phyloP scores from a whole-genome alignment of 2,113 vertebrate genomes.

The Lagopus leucura region DNA sequence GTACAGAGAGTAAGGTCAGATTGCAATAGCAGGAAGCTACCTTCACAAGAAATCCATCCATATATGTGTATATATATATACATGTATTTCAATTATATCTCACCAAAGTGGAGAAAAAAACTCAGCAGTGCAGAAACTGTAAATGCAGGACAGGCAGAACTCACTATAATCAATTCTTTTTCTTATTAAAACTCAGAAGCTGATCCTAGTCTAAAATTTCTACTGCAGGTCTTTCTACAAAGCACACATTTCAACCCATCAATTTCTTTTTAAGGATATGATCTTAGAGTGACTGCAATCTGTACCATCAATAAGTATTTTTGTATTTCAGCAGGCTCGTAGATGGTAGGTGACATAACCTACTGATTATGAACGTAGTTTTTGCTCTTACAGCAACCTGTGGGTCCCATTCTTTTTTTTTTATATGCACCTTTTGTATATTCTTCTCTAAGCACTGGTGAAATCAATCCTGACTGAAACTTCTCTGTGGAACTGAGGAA shows the following conservation, averaged over 20 bases:
- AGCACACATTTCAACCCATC: not conserved
- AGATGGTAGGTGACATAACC: not conserved
- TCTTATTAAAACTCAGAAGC: not conserved
- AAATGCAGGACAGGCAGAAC: not conserved
- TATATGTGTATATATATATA: not conserved
- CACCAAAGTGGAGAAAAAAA: not conserved
- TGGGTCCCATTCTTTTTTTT: not conserved
- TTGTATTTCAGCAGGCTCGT: accelerated
- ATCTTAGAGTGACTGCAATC: not conserved
- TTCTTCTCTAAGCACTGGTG: not conserved
- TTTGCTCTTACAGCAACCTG: not conserved
- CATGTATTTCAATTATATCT: not conserved
- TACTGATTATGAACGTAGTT: not conserved
- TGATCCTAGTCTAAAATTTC: not conserved
- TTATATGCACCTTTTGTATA: not conserved
- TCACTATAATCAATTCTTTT: not conserved
- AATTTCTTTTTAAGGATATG: not conserved
- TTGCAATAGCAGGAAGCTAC: not conserved
- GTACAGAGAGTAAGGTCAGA: not conserved
- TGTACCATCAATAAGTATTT: not conserved
- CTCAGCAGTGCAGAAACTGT: not conserved
- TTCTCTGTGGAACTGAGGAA: not conserved
- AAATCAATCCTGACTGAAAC: not conserved
- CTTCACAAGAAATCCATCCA: not conserved
- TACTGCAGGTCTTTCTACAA: not conserved